These are phyloP conservation scores for Maconellicoccus hirsutus DNA, from an alignment of 1,140 invertebrate genomes.

Conservation along the genomic window DNA sequence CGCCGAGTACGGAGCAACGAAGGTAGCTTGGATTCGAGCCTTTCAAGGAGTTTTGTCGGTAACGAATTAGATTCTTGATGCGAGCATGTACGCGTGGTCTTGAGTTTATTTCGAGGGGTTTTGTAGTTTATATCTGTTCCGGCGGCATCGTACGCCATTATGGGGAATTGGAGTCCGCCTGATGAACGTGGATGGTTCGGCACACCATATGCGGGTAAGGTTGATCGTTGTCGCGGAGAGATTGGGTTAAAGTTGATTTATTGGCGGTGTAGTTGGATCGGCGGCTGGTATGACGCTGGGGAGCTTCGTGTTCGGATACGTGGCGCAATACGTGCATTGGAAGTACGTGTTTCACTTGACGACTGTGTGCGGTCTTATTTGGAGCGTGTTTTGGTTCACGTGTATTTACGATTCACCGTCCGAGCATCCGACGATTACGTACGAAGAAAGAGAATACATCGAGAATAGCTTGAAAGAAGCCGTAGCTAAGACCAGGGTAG, in stretches of 20 bases:
- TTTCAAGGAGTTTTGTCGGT: conserved; percentile 65
- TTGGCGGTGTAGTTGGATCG: conserved; percentile 29
- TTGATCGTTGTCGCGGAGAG: too few relatives aligned
- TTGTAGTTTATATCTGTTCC: conserved; percentile 1
- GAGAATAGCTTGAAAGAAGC: conserved; percentile 1
- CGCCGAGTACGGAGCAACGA: conserved; percentile 44
- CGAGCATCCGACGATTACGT: conserved; percentile 5
- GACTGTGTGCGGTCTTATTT: conserved; percentile 51
- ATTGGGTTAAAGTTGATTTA: too few relatives aligned
- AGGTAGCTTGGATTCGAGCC: conserved; percentile 49
- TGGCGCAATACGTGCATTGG: conserved; percentile 55
- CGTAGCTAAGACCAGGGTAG: background rate
- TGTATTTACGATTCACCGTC: conserved; percentile 20
- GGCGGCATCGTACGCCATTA: background rate
- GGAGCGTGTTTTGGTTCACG: conserved; percentile 43
- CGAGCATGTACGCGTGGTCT: background rate
- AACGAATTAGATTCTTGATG: conserved; percentile 29
- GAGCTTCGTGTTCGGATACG: conserved; percentile 51
- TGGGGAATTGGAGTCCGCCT: background rate
- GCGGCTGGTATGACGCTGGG: conserved; percentile 55
- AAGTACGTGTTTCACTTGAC: conserved; percentile 59
- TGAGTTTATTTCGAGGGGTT: too few relatives aligned
- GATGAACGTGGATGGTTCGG: background rate
- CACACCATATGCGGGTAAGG: too few relatives aligned
- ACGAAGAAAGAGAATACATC: conserved; percentile 18